Conservation (phyloP, 2,888 invertebrate genomes). For the Platycnemis pennipes region DNA sequence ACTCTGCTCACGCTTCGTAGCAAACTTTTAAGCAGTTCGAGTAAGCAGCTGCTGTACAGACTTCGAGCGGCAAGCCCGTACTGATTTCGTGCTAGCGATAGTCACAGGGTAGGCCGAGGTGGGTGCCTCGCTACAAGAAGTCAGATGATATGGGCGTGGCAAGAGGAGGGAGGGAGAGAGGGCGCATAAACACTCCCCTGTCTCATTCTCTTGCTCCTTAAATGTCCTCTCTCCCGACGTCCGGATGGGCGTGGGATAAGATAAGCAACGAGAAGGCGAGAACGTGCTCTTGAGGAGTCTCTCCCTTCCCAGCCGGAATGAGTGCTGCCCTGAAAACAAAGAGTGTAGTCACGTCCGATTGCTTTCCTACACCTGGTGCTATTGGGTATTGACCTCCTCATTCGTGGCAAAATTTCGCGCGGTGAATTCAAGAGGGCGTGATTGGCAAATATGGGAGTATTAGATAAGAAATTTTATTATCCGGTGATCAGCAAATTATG, state of each 20-base stretch:
- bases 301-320: background rate
- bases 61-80: background rate
- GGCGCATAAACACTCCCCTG: constrained; percentile 29
- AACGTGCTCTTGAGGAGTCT: background rate
- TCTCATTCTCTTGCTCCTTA: constrained; percentile 46
- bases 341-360: background rate
- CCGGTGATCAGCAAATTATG: too few species aligned
- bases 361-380: background rate
- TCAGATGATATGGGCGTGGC: constrained; percentile 49
- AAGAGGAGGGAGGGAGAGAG: background rate
- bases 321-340: background rate
- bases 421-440: too few species aligned
- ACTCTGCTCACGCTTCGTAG: background rate
- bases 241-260: constrained; percentile 25
- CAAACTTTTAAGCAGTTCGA: background rate
- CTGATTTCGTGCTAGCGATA: too few species aligned
- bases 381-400: background rate
- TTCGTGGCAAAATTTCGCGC: background rate
- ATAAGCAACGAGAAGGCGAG: background rate
- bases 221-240: background rate
- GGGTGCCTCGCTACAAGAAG: background rate
- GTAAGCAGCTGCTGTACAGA: background rate
- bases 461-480: too few species aligned
- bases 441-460: too few species aligned
- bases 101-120: background rate